Base-by-base conservation (phyloP, 1,140 invertebrate genomes). In the Caenorhabditis latens region DNA sequence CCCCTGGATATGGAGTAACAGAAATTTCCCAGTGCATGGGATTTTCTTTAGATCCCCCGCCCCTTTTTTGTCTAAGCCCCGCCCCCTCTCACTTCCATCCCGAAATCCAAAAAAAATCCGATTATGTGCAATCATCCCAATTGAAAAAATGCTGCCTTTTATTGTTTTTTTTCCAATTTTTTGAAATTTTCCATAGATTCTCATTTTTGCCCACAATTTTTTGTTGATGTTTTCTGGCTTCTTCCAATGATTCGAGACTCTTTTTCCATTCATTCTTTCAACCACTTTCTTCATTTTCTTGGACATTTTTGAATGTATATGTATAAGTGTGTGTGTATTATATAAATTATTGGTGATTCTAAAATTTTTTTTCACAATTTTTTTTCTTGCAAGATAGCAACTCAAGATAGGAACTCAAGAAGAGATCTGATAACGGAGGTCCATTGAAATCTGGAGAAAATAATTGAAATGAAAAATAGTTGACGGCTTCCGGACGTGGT, bases 301-400 rank as follows among this genome's bases (percentile, higher is more conserved):
- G 8, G 8, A 13, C 67, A 50, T 53, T 50, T 79, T 50, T 50
- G 11, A 19, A 11, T 6, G 13, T 24, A 7, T 24, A 4, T 48
- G 43, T 79, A 24, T 50, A 13, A 32, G 4, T 79, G n/a, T 50
- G 71, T 79, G 71, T 79, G 46, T 79, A 79, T 79, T 50, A 79
- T 50, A 79, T 79, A 79, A 79, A 79, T 79, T 79, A 79, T 79
- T 50, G 71, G 71, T 50, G 71, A 79, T 43, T 71, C 32, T 71
- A 7, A 13, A 5, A 24, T 63, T 24, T 63, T 40, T 40, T 7
- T 43, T 13, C 11, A 21, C n/a, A n/a, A n/a, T n/a, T n/a, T n/a
- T n/a, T n/a, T n/a, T n/a, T n/a, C 1, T 67, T 16, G 8, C 16
- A 67, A 32, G 9, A n/a, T n/a, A n/a, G n/a, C n/a, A n/a, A n/a